These are phyloP conservation scores for Sciurus niger DNA, from an alignment of 2,113 vertebrate genomes.

Conservation along the genomic window DNA sequence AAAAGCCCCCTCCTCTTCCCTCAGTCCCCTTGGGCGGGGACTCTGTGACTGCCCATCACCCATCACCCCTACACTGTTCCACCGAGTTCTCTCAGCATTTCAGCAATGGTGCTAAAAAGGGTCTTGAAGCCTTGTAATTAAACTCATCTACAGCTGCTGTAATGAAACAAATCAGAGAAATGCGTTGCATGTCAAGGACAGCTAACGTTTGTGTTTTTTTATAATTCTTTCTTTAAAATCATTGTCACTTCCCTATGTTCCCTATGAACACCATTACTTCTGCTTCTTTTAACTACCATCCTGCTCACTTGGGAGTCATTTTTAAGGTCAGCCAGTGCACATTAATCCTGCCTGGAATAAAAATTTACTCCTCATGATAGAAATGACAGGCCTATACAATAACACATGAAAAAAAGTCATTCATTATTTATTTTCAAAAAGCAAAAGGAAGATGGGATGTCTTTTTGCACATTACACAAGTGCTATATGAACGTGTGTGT, in stretches of 20 bases:
- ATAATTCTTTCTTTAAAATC: conserved; percentile 39
- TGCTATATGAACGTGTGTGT: conserved; percentile 36
- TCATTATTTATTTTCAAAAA: conserved; percentile 86
- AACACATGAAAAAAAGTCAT: conserved; percentile 78
- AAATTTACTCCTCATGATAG: conserved; percentile 83
- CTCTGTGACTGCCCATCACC: background rate
- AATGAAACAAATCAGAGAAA: conserved; percentile 78
- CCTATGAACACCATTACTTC: conserved; percentile 75
- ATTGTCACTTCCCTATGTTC: conserved; percentile 51
- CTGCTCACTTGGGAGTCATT: conserved; percentile 83
- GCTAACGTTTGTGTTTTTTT: conserved; percentile 77
- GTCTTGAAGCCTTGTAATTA: conserved; percentile 74
- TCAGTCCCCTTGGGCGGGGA: background rate
- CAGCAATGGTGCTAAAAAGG: conserved; percentile 6
- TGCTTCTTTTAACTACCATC: conserved; percentile 84
- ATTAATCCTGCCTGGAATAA: conserved; percentile 85
- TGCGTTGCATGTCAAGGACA: conserved; percentile 73
- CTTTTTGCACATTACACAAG: conserved; percentile 67
- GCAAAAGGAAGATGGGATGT: conserved; percentile 54
- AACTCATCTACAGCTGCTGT: conserved; percentile 69
- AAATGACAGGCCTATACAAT: conserved; percentile 85
- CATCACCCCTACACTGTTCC: background rate
- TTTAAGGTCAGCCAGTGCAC: conserved; percentile 85
- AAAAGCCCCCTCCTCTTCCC: accelerated
- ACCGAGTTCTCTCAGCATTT: background rate